phyloP scores from a whole-genome alignment of 2,113 vertebrate genomes.

The Melanerpes formicivorus region DNA sequence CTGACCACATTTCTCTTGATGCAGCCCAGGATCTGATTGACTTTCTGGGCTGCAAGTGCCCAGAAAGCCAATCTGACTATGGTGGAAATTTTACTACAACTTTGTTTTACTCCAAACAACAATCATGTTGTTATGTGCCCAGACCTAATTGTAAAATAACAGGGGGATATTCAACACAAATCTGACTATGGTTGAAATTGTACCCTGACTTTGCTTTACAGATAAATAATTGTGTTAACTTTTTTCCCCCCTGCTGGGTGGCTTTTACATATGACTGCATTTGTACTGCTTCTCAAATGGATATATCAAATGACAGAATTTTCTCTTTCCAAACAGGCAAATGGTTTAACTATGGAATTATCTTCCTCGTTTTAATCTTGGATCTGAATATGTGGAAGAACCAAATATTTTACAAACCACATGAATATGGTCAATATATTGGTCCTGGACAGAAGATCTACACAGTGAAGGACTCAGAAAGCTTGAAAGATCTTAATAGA shows the following conservation, averaged over 20 bases:
- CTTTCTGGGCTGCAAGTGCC: no score
- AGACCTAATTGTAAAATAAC: slow-evolving; percentile 47
- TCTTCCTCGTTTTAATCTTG: slow-evolving; percentile 97
- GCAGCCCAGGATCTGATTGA: no score
- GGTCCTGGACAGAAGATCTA: slow-evolving; percentile 96
- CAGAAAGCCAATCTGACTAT: no score
- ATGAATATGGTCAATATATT: slow-evolving; percentile 96
- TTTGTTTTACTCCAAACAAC: no score
- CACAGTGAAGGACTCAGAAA: slow-evolving; percentile 92
- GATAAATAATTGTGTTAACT: slow-evolving; percentile 7
- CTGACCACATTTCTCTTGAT: no score
- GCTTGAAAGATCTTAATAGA: slow-evolving; percentile 88
- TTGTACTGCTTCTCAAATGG: not conserved
- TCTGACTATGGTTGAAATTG: slow-evolving; percentile 4
- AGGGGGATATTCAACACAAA: slow-evolving; percentile 24
- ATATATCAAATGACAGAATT: slow-evolving; percentile 41
- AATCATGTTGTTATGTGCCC: slow-evolving; percentile 16
- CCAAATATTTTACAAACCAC: slow-evolving; percentile 98
- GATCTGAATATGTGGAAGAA: slow-evolving; percentile 99
- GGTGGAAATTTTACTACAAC: no score
- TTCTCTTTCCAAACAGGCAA: slow-evolving; percentile 85
- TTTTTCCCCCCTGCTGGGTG: not conserved
- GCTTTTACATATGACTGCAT: not conserved
- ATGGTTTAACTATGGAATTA: slow-evolving; percentile 99
- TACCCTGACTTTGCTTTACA: slow-evolving; percentile 39